Percentiles rank a stretch among this genome's conserved stretches.
Evolutionary conservation across 2,888 invertebrate genomes (phyloP).

Genomic region (Dynastes hyllus): DNA sequence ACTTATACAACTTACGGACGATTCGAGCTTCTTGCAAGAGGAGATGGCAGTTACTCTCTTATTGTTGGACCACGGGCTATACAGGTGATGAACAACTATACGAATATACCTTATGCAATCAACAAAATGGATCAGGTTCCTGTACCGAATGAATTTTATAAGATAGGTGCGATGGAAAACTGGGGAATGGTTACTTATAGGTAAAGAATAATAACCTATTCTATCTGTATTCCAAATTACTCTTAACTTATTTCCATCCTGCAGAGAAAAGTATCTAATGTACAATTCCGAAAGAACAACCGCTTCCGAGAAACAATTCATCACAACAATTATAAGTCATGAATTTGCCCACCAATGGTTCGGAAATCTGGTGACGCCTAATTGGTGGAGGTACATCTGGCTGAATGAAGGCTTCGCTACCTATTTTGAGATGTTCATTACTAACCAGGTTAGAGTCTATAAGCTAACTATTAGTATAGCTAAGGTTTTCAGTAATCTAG

Average conservation of each 20-base stretch:
- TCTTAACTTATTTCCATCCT: slow-evolving; percentile 4
- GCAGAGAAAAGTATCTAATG: slow-evolving; percentile 49
- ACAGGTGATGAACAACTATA: slow-evolving; percentile 73
- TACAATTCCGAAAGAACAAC: slow-evolving; percentile 35
- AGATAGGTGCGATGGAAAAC: slow-evolving; percentile 92
- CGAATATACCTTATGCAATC: slow-evolving; percentile 75
- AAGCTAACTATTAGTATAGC: too few species aligned
- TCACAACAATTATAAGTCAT: slow-evolving; percentile 70
- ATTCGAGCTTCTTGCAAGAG: slow-evolving; percentile 79
- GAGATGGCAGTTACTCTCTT: slow-evolving; percentile 34
- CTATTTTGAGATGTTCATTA: slow-evolving; percentile 72
- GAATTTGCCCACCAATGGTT: slow-evolving; percentile 76
- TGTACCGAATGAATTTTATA: slow-evolving; percentile 81
- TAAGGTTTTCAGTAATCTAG: too few species aligned
- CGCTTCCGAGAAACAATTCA: slow-evolving; percentile 58
- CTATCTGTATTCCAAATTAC: not conserved
- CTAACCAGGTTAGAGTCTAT: slow-evolving; percentile 55
- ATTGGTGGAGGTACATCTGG: slow-evolving; percentile 71
- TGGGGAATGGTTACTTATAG: slow-evolving; percentile 90
- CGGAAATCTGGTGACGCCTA: slow-evolving; percentile 69
- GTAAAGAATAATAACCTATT: not conserved
- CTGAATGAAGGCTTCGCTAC: slow-evolving; percentile 74
- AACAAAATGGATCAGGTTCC: slow-evolving; percentile 89
- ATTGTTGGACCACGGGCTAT: slow-evolving; percentile 43
- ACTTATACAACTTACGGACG: slow-evolving; percentile 80